A percentile compares a stretch with the other conserved stretches of the same genome.
Conservation (phyloP, 2,113 vertebrate genomes). For the Lutjanus erythropterus region DNA sequence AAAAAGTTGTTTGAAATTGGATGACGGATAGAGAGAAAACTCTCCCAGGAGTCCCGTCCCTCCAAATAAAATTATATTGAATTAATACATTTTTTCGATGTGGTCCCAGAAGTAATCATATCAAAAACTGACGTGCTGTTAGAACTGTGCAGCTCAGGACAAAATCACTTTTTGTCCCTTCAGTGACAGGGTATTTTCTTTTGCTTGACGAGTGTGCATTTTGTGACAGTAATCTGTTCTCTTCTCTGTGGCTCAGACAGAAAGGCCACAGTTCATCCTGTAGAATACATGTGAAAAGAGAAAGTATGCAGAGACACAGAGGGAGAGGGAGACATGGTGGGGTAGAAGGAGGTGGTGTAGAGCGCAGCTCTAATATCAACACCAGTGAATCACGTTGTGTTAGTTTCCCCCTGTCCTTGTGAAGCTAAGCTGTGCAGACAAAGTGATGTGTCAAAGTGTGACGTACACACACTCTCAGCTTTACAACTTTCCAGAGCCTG, state of each 20-base stretch:
- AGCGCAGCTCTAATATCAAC: constrained; percentile 40
- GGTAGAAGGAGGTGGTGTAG: constrained; percentile 3
- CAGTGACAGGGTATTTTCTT: constrained; percentile 12
- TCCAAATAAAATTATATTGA: constrained; percentile 10
- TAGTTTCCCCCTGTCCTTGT: constrained; percentile 57
- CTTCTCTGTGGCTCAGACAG: constrained; percentile 12
- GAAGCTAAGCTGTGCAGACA: constrained; percentile 66
- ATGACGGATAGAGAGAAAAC: background rate
- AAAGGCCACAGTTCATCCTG: constrained; percentile 26
- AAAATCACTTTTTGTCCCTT: background rate
- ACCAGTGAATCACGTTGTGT: constrained; percentile 62
- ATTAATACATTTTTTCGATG: constrained; percentile 21
- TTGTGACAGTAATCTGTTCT: constrained; percentile 38
- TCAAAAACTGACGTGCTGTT: constrained; percentile 7
- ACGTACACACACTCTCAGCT: constrained; percentile 35
- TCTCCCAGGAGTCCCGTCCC: background rate
- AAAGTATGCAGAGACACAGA: constrained; percentile 15
- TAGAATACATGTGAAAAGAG: constrained; percentile 25
- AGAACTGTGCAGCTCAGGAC: background rate
- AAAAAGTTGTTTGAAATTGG: background rate
- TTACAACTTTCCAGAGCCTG: constrained; percentile 33
- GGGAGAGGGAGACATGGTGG: constrained; percentile 9
- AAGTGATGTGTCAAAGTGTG: constrained; percentile 62
- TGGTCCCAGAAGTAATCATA: constrained; percentile 1
- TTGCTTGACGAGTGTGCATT: constrained; percentile 14